Base-by-base conservation (phyloP, 92 coral and sea anemone genomes). In the Virgularia gustaviana region DNA sequence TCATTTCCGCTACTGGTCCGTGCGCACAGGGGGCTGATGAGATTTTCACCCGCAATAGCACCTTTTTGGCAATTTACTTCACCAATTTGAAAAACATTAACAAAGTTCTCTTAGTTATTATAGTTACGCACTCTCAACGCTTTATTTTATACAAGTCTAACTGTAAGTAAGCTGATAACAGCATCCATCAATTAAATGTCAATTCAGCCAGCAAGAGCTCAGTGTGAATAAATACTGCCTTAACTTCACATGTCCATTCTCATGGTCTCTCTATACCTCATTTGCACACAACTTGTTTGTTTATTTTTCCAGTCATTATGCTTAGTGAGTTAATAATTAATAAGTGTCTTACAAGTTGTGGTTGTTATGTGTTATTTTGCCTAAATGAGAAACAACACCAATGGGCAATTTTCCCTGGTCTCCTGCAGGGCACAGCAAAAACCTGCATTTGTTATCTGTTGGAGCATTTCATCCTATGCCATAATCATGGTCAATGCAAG, bases 1-100 rank as follows among this genome's bases (percentile, higher is more conserved):
- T 35, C 75, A 68, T 68, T 68, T 68, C 75, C 75, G 75, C 61
- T 68, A 28, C 47, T n/a, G n/a, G n/a, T n/a, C n/a, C n/a, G n/a
- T n/a, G n/a, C n/a, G n/a, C n/a, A n/a, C n/a, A n/a, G n/a, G n/a
- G n/a, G n/a, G n/a, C n/a, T n/a, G n/a, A n/a, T n/a, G n/a, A n/a
- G n/a, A n/a, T n/a, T n/a, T n/a, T n/a, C n/a, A n/a, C n/a, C n/a
- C n/a, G n/a, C n/a, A n/a, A n/a, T 15, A 19, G 58, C 73, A 16
- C 23, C 58, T 31, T n/a, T n/a, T 43, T 44, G 41, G 13, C 51
- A 12, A 18, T 22, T 37, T 44, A 16, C 43, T 54, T 31, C 0
- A 28, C 42, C 61, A 68, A 49, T 43, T 68, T n/a, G 61, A 39
- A 53, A 51, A 53, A 47, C 5, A 44, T 47, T 68, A 36, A 27